These are phyloP conservation scores for Drosophila siamana DNA, from an alignment of 2,888 invertebrate species.

Conservation along the genomic window DNA sequence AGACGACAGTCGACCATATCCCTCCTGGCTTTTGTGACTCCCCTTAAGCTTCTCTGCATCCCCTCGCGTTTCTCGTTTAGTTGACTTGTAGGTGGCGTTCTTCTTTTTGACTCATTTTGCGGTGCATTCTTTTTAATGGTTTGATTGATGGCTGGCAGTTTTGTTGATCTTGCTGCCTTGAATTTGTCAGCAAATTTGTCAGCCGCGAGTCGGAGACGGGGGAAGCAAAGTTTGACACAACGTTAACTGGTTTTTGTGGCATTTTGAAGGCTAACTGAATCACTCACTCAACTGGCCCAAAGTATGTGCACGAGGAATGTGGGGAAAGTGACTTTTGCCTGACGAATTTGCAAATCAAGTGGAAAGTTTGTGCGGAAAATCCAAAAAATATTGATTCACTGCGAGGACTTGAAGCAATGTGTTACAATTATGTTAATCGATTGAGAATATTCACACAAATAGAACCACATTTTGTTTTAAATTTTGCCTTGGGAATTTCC, in stretches of 20 bases:
- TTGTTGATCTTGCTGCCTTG: constrained; percentile 72
- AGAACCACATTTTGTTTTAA: background rate
- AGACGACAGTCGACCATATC: constrained; percentile 38
- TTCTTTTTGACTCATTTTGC: constrained; percentile 70
- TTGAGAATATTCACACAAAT: no score
- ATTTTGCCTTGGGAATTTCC: background rate
- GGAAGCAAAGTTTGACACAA: constrained; percentile 47
- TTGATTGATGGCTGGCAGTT: constrained; percentile 79
- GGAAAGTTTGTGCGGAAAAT: constrained; percentile 47
- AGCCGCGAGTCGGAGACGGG: constrained; percentile 40
- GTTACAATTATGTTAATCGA: background rate
- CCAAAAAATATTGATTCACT: constrained; percentile 29
- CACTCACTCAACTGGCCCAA: constrained; percentile 55
- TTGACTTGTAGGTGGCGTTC: constrained; percentile 70
- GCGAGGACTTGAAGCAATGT: background rate
- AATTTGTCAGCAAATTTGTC: constrained; percentile 81
- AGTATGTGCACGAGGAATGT: constrained; percentile 62
- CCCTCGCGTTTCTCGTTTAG: background rate
- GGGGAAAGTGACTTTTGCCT: constrained; percentile 53
- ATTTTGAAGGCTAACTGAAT: constrained; percentile 67
- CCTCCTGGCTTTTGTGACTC: background rate
- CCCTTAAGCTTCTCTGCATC: background rate
- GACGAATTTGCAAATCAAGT: constrained; percentile 40
- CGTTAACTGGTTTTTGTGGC: constrained; percentile 65
- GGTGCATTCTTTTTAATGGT: constrained; percentile 79